A percentile compares a stretch with the other conserved stretches of the same genome.
phyloP scores from a whole-genome alignment of 2,888 invertebrate species.

The Ectemnius lituratus region DNA sequence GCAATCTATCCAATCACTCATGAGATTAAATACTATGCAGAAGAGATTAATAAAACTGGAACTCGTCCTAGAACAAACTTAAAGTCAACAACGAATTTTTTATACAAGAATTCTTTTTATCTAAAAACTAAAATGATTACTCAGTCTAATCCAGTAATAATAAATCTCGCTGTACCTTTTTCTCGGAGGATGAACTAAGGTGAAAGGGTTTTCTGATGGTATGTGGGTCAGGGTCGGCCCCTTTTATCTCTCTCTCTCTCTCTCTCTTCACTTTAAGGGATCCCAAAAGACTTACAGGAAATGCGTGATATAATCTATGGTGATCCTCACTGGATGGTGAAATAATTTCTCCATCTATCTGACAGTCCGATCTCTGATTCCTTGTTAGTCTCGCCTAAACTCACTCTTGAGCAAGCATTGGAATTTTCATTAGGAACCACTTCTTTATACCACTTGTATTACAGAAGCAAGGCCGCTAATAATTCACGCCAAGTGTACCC shows the following conservation, averaged over 20 bases:
- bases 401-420: background rate
- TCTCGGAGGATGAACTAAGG: background rate
- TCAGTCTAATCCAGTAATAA: background rate
- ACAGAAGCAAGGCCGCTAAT: too few species aligned
- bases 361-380: background rate
- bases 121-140: background rate
- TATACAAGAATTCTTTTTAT: too few species aligned
- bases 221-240: slow-evolving; percentile 29
- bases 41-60: too few species aligned
- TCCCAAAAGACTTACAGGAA: background rate
- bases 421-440: too few species aligned
- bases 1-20: too few species aligned
- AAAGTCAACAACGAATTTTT: too few species aligned
- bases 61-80: too few species aligned
- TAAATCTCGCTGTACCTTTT: background rate
- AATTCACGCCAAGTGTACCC: too few species aligned
- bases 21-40: too few species aligned
- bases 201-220: slow-evolving; percentile 11
- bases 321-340: background rate
- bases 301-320: background rate
- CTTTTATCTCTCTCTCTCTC: background rate
- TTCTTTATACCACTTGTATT: too few species aligned
- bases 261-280: too few species aligned
- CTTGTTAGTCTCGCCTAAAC: background rate
- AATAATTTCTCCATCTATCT: slow-evolving; percentile 2